These are phyloP conservation scores for Cataglyphis rosenhaueri DNA, from an alignment of 2,888 invertebrate species.

Conservation along the genomic window DNA sequence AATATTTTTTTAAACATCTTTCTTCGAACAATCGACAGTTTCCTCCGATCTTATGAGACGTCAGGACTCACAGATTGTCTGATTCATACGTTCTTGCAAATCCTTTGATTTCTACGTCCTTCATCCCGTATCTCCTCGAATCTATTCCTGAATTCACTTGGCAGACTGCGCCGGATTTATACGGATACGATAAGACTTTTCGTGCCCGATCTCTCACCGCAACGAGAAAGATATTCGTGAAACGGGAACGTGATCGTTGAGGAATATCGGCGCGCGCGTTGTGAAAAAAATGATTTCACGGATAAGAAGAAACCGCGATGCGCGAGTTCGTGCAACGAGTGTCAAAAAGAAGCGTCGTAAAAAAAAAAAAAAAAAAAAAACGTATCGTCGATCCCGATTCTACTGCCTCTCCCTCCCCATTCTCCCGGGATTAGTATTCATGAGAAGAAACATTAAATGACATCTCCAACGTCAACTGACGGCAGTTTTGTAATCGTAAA, in stretches of 20 bases:
- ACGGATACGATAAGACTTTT: constrained; percentile 39
- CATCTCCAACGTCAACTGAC: constrained; percentile 25
- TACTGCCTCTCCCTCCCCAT: not conserved
- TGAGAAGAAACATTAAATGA: constrained; percentile 44
- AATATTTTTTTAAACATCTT: not conserved
- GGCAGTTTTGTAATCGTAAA: constrained; percentile 25
- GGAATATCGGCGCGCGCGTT: not conserved
- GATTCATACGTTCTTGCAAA: constrained; percentile 34
- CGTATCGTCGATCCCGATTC: not conserved
- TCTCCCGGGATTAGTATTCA: constrained; percentile 28
- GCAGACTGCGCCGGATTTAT: constrained; percentile 38
- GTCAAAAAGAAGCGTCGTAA: not conserved
- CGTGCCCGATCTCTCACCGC: not conserved
- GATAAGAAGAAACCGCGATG: constrained; percentile 11
- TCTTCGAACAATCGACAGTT: not conserved
- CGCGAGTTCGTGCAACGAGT: constrained; percentile 18
- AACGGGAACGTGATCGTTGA: constrained; percentile 23
- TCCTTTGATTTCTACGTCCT: constrained; percentile 34
- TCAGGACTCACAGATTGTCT: not conserved
- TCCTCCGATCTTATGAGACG: not conserved
- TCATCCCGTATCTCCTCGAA: constrained; percentile 28
- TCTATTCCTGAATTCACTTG: constrained; percentile 43
- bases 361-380: not conserved
- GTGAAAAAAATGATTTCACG: constrained; percentile 37
- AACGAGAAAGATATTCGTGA: constrained; percentile 1